A percentile compares a stretch with the other conserved stretches of the same genome.
Evolutionary conservation across 2,888 invertebrate genomes (phyloP).

Genomic region (Lithodes maja): DNA sequence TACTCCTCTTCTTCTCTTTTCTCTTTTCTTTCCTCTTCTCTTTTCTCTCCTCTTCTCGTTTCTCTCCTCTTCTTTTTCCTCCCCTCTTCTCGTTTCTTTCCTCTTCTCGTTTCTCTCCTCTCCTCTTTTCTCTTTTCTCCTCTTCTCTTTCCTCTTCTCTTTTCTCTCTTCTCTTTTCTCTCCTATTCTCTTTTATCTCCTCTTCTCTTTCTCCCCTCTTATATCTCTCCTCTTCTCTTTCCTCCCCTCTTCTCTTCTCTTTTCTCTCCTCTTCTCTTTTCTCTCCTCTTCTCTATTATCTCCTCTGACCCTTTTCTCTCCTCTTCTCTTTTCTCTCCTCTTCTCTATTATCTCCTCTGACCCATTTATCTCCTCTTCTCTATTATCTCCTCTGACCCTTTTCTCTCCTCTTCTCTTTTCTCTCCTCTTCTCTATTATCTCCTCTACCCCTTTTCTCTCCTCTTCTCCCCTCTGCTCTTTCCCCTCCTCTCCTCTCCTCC

Average conservation of each 20-base stretch:
- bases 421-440: not conserved
- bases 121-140: not conserved
- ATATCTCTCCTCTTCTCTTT: not conserved
- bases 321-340: not conserved
- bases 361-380: not conserved
- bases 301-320: no score
- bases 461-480: not conserved
- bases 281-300: no score
- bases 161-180: not conserved
- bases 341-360: not conserved
- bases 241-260: not conserved
- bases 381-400: no score
- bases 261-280: not conserved
- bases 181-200: not conserved
- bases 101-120: not conserved
- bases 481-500: not conserved
- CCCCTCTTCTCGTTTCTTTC: not conserved
- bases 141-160: not conserved
- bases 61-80: no score
- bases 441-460: not conserved
- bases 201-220: not conserved
- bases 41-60: no score
- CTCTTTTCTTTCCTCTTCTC: no score
- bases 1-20: no score
- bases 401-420: not conserved